Percentiles rank a stretch among this genome's conserved stretches.
phyloP scores from a whole-genome alignment of 2,888 invertebrate genomes.

The Thysanoteuthis rhombus region DNA sequence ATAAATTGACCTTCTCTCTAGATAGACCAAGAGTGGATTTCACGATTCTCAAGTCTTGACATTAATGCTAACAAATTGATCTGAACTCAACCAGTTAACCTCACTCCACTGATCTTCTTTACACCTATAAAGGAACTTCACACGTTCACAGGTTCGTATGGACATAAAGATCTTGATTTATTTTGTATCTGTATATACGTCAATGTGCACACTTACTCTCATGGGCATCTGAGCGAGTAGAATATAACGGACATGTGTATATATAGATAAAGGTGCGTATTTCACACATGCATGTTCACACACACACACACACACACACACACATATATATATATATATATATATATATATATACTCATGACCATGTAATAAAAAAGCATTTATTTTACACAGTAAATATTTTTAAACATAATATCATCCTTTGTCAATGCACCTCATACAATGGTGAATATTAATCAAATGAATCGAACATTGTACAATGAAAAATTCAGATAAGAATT shows the following conservation, averaged over 20 bases:
- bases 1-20: background rate
- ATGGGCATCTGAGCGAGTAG: background rate
- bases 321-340: background rate
- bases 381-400: no score
- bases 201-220: background rate
- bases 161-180: background rate
- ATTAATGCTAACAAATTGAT: background rate
- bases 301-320: background rate
- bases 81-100: background rate
- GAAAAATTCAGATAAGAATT: no score
- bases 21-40: background rate
- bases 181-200: background rate
- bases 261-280: background rate
- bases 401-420: no score
- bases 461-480: no score
- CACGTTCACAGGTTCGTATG: background rate
- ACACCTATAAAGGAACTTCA: background rate
- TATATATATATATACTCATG: constrained; percentile 1
- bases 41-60: background rate
- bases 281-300: background rate
- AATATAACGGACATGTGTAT: background rate
- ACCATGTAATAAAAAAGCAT: no score
- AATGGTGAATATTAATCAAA: no score
- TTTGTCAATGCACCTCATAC: no score
- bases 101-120: background rate